A percentile compares a stretch with the other conserved stretches of the same genome.
Conservation (phyloP, 2,113 vertebrate genomes). For the Malaclemys terrapin region DNA sequence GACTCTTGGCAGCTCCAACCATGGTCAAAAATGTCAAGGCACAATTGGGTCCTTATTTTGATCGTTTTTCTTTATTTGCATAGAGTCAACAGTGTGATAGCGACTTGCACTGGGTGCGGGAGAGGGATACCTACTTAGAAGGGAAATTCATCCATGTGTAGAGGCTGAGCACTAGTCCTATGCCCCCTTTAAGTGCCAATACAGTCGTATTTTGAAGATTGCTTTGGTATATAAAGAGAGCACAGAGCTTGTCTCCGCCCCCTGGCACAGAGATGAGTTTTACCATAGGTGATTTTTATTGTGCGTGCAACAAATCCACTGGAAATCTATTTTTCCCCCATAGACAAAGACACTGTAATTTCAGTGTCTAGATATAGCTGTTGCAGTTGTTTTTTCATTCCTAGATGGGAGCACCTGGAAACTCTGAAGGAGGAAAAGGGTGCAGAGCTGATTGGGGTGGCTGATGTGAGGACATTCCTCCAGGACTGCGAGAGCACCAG, state of each 20-base stretch:
- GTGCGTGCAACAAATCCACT: neutral
- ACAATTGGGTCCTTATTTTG: neutral
- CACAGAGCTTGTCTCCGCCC: neutral
- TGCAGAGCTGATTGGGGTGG: slow-evolving; percentile 81
- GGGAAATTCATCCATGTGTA: neutral
- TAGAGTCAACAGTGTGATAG: fast-evolving
- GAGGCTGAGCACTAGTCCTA: fast-evolving
- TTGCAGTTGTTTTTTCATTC: neutral
- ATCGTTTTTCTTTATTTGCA: neutral
- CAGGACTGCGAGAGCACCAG: slow-evolving; percentile 82
- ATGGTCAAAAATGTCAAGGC: neutral
- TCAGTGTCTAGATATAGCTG: neutral
- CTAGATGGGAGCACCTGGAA: slow-evolving; percentile 88
- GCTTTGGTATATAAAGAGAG: neutral
- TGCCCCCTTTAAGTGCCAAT: neutral
- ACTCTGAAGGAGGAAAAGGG: slow-evolving; percentile 87
- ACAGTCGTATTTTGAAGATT: neutral
- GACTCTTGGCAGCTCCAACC: neutral
- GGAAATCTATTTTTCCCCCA: no score
- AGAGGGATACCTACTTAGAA: neutral
- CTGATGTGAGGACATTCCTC: slow-evolving; percentile 82
- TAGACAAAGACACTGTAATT: neutral
- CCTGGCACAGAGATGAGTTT: neutral
- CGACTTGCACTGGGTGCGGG: neutral
- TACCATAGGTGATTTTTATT: neutral